A percentile compares a stretch with the other conserved stretches of the same genome.
phyloP scores from a whole-genome alignment of 1,140 invertebrate genomes.

The Lasioglossum albipes region DNA sequence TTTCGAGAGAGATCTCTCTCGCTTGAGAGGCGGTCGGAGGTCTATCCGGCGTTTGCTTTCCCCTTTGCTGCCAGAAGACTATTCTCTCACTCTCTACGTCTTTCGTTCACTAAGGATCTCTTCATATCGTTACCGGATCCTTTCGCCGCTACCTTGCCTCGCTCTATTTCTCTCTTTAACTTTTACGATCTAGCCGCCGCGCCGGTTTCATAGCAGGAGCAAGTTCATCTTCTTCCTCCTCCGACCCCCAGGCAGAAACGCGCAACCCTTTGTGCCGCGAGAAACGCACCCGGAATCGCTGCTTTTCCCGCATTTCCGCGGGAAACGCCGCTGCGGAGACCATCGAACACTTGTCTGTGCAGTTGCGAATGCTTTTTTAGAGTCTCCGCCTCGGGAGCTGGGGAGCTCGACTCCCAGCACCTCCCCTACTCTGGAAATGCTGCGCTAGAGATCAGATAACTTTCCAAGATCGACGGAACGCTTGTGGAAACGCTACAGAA shows the following conservation, averaged over 20 bases:
- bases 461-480: no score
- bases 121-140: conserved; percentile 35
- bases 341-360: no score
- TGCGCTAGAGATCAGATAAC: no score
- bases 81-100: neutral
- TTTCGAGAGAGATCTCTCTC: conserved; percentile 1
- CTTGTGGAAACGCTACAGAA: no score
- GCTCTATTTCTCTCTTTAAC: conserved; percentile 49
- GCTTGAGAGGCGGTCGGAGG: neutral
- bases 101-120: neutral
- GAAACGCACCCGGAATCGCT: neutral
- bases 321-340: neutral
- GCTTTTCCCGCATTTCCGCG: neutral
- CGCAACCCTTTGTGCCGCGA: neutral
- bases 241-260: neutral
- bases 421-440: no score
- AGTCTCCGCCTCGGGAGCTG: no score
- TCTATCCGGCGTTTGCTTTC: conserved; percentile 24
- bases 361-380: no score
- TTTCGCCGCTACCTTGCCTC: neutral
- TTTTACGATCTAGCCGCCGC: conserved; percentile 25
- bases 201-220: conserved; percentile 17
- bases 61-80: no score
- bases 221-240: neutral
- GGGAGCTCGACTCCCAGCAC: no score